Evolutionary conservation across 2,888 invertebrate species (phyloP), one percentile per base, ranked within the genome.

Genomic region (Resseliella maxima): DNA sequence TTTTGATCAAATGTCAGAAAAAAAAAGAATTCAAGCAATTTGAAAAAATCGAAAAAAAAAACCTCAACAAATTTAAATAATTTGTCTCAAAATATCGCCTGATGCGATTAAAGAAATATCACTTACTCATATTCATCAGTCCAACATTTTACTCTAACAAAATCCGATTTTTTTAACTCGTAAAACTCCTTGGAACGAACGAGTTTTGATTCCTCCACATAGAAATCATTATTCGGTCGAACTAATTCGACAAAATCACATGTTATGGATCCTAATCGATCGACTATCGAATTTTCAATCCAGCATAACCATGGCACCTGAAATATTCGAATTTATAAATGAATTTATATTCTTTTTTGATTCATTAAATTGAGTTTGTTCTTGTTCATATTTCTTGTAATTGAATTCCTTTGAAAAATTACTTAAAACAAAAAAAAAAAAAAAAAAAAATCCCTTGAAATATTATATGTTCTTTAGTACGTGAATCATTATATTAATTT

Each of bases 201-300:
- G 0, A 93, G 90, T 0, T 92, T 89, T 0, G 94, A 94, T 81
- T 94, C 90, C 15, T 91, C 91, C 24, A 93, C 92, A 86, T 92
- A 92, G 86, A 91, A 92, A 89, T 96, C 96, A 86, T 93, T 93
- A 27, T 93, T 92, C 0, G 38, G 38, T 87, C 96, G 93, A 81
- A 96, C 89, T 35, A 96, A 93, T 90, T 96, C 96, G 88, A 92
- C 93, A 90, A 95, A 96, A 0, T 89, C 89, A 87, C 94, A 94
- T 0, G 89, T 88, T 12, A 93, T 90, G 21, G 92, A 89, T 0
- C 89, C 90, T 86, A 90, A 89, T 5, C 87, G 87, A n/a, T 90
- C 89, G 18, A 89, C 88, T 18, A 90, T 89, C 86, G 89, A 90
- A 0, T 91, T 90, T 86, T 90, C 90, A 0, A 91, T 90, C 87